Percentiles rank a stretch among this genome's conserved stretches.
These are phyloP conservation scores for Ibidorhyncha struthersii DNA, from an alignment of 2,113 vertebrate genomes.

Conservation along the genomic window DNA sequence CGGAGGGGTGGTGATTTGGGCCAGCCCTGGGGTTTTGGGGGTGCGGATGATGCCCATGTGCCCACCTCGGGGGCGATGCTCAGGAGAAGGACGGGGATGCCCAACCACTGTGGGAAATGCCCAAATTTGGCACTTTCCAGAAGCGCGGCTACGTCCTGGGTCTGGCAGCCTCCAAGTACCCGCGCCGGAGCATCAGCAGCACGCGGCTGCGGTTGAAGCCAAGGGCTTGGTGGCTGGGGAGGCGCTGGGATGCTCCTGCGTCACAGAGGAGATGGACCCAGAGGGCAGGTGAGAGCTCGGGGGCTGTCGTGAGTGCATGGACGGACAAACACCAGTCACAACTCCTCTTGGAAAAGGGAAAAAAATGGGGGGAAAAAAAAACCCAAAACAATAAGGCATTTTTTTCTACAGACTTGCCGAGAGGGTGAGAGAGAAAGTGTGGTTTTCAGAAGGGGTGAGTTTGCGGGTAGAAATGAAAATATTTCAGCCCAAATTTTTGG, in stretches of 20 bases:
- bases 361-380: not conserved
- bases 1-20: not conserved
- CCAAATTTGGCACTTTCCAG: not conserved
- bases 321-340: rapidly evolving
- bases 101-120: not conserved
- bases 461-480: not conserved
- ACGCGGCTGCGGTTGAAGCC: not conserved
- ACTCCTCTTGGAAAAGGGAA: not conserved
- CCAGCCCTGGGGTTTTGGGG: not conserved
- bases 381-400: not conserved
- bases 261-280: not conserved
- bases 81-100: not conserved
- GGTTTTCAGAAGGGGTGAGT: not conserved
- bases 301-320: rapidly evolving
- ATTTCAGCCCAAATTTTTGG: not conserved
- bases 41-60: rapidly evolving
- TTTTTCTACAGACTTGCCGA: not conserved
- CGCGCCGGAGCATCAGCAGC: rapidly evolving
- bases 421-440: not conserved
- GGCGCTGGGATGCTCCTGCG: not conserved
- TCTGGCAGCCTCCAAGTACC: not conserved
- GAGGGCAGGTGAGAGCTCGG: rapidly evolving
- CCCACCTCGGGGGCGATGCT: not conserved
- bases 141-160: not conserved
- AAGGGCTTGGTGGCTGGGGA: not conserved